These are phyloP conservation scores for Festucalex cinctus DNA, from an alignment of 2,113 vertebrate species.

Conservation along the genomic window DNA sequence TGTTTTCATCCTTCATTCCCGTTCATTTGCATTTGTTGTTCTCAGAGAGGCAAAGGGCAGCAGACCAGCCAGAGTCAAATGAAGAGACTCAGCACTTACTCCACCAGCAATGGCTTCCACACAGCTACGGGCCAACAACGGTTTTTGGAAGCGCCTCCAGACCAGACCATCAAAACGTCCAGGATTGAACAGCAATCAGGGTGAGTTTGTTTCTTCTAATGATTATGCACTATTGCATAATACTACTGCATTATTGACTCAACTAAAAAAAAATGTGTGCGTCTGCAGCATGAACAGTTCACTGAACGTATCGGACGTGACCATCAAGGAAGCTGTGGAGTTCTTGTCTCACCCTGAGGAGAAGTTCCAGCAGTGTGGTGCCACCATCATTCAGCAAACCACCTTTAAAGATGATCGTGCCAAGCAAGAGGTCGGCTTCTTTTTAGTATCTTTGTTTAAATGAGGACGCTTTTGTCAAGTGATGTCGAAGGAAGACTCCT, in stretches of 20 bases:
- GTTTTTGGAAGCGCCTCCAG: not conserved
- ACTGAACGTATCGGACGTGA: constrained; percentile 64
- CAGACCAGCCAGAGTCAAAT: constrained; percentile 45
- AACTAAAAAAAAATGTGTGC: constrained; percentile 21
- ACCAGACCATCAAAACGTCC: constrained; percentile 24
- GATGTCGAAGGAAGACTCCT: not conserved
- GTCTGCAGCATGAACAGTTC: constrained; percentile 50
- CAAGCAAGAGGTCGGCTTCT: constrained; percentile 90
- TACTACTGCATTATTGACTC: not conserved
- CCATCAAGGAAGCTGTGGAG: constrained; percentile 82
- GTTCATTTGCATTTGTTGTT: not conserved
- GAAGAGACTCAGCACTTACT: constrained; percentile 63
- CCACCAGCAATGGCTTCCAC: constrained; percentile 14
- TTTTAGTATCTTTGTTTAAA: not conserved
- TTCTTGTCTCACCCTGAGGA: constrained; percentile 74
- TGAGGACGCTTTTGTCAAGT: not conserved
- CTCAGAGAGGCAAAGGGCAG: constrained; percentile 41
- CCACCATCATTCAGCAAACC: constrained; percentile 86
- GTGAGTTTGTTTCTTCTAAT: constrained; percentile 41
- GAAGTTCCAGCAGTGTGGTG: constrained; percentile 79
- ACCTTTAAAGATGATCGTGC: constrained; percentile 83
- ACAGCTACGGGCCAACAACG: constrained; percentile 42
- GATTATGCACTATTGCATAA: not conserved
- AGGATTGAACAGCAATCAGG: constrained; percentile 22
- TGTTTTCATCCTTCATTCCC: not conserved